A percentile compares a stretch with the other conserved stretches of the same genome.
Conservation (phyloP, 2,113 vertebrate species). For the Dipodomys merriami region DNA sequence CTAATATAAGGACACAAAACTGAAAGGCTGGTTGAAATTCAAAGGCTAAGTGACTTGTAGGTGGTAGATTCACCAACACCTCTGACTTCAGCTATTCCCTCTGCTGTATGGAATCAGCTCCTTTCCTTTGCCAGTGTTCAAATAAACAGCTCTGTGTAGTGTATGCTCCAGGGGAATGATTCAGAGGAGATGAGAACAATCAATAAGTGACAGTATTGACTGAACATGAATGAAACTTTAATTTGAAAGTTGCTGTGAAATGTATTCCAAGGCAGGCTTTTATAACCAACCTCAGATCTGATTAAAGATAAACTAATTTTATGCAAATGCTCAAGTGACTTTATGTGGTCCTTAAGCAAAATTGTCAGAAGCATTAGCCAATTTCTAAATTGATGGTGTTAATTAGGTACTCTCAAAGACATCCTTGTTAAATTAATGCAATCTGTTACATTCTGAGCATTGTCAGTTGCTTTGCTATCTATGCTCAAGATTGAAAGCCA, state of each 20-base stretch:
- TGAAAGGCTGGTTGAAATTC: background rate
- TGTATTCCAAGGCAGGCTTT: background rate
- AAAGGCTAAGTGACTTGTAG: background rate
- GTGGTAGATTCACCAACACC: background rate
- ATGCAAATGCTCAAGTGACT: constrained; percentile 59
- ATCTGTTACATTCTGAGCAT: constrained; percentile 68
- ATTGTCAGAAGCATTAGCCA: constrained; percentile 55
- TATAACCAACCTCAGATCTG: background rate
- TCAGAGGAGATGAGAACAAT: constrained; percentile 37
- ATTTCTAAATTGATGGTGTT: constrained; percentile 68
- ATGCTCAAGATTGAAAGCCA: constrained; percentile 76
- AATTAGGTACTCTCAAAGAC: constrained; percentile 78
- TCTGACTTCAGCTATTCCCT: background rate
- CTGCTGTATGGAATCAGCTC: background rate
- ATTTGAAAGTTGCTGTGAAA: constrained; percentile 60
- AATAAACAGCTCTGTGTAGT: background rate
- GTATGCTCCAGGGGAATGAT: background rate
- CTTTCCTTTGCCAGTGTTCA: background rate
- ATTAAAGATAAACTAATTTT: constrained; percentile 58
- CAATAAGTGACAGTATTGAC: constrained; percentile 17
- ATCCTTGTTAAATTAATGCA: constrained; percentile 71
- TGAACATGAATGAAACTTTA: constrained; percentile 45
- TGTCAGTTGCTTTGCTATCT: constrained; percentile 48
- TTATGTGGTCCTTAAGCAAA: constrained; percentile 56
- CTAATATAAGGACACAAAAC: background rate